A percentile compares a stretch with the other conserved stretches of the same genome.
Conservation (phyloP, 2,888 invertebrate genomes). For the Euzetes globulus region DNA sequence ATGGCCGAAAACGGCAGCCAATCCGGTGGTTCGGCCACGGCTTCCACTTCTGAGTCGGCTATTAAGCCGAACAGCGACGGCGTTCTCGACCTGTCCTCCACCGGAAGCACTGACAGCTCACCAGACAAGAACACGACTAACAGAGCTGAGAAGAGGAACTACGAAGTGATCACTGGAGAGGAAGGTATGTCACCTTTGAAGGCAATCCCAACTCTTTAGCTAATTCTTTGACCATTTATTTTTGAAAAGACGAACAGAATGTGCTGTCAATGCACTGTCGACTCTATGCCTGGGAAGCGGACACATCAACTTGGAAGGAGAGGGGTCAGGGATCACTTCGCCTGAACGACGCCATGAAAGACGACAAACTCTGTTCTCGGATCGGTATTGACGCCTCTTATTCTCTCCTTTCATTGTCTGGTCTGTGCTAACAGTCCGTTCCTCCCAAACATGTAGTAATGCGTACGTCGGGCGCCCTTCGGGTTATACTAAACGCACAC, state of each 20-base stretch:
- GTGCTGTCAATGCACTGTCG: constrained; percentile 53
- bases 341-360: constrained; percentile 62
- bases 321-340: constrained; percentile 79
- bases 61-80: constrained; percentile 1
- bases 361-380: constrained; percentile 35
- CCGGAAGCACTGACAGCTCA: neutral
- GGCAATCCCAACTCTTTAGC: too few species aligned
- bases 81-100: neutral
- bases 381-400: constrained; percentile 22
- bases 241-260: constrained; percentile 39
- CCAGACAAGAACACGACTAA: neutral
- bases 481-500: constrained; percentile 85
- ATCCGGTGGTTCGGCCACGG: neutral
- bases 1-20: too few species aligned
- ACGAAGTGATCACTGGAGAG: constrained; percentile 37
- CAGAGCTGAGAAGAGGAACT: constrained; percentile 37
- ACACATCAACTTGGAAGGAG: constrained; percentile 68
- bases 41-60: neutral
- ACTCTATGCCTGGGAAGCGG: constrained; percentile 75
- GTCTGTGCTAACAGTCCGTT: neutral
- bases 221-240: too few species aligned
- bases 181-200: constrained; percentile 37
- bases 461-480: constrained; percentile 76
- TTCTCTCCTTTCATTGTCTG: too few species aligned
- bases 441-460: constrained; percentile 57